Evolutionary conservation across 2,797 vertebrate genomes (phyloP), one percentile per base, ranked within the genome.

Genomic region (Schizopygopsis pylzovi): DNA sequence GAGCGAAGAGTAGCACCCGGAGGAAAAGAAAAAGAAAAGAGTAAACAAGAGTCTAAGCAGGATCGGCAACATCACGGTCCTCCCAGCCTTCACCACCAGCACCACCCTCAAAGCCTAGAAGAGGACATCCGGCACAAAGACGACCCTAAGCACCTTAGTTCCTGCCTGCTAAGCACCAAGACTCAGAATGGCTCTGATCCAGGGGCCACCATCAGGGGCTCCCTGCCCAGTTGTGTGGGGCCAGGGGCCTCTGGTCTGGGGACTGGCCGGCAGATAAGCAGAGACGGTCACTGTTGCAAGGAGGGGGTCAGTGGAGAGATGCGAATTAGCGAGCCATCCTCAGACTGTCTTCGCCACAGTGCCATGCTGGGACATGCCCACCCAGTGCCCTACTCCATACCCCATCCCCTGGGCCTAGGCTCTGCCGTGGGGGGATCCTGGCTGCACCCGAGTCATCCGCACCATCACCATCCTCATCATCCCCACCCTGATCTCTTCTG

Each of bases 291-390:
- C 89, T 97, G 96, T 80, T 87, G 96, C 91, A 97, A 97, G 94
- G 97, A 97, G 70, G 70, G 90, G 67, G 89, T 87, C 88, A 96
- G 91, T 82, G 95, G 91, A 81, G 96, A 97, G 75, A 92, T 96
- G 63, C 94, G 93, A 59, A 94, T 96, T 52, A 93, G 93, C 0
- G 97, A 97, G 89, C 93, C 94, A 0, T 94, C 95, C n/a, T 95
- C 95, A 82, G 98, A 99, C 94, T 97, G 97, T 91, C 95, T 97
- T 91, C 96, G 97, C 93, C 95, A 96, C 11, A 94, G 97, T 75
- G 96, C 97, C 92, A 96, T 97, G 91, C 91, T 97, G 84, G 84
- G 87, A 43, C 89, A 90, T 80, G 89, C 94, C 73, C 92, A 95
- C 85, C 91, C 92, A 37, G 93, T 95, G n/a, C 94, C 97, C 89